phyloP scores from a whole-genome alignment of 2,888 invertebrate genomes.

The Rhamnusium bicolor region DNA sequence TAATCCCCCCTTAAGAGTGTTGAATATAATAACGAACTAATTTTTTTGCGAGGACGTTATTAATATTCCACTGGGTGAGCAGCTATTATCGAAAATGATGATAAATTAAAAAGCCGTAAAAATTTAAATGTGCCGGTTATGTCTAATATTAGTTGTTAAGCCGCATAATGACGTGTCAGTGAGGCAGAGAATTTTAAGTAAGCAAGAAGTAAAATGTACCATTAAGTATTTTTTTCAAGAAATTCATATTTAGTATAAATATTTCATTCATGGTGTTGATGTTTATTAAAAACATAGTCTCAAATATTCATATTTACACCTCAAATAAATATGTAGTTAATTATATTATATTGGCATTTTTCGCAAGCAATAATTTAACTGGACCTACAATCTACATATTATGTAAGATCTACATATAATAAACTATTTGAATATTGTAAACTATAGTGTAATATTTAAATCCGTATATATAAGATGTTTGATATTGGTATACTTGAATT shows the following conservation, averaged over 20 bases:
- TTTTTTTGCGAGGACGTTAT: constrained; percentile 36
- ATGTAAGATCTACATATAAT: too few relatives aligned
- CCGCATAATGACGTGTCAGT: constrained; percentile 48
- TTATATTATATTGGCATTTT: too few relatives aligned
- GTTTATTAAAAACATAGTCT: too few relatives aligned
- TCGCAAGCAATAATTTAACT: too few relatives aligned
- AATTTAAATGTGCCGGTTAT: constrained; percentile 55
- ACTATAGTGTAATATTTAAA: too few relatives aligned
- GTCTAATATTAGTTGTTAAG: constrained; percentile 55
- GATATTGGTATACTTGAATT: too few relatives aligned
- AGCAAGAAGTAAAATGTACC: constrained; percentile 27
- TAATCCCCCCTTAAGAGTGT: constrained; percentile 25
- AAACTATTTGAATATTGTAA: too few relatives aligned
- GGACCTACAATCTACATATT: too few relatives aligned
- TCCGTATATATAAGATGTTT: too few relatives aligned
- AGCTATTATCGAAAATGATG: constrained; percentile 62
- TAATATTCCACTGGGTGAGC: constrained; percentile 56
- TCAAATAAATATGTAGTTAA: too few relatives aligned
- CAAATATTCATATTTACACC: too few relatives aligned
- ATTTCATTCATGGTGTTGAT: too few relatives aligned
- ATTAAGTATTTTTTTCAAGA: neutral
- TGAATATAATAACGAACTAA: constrained; percentile 30
- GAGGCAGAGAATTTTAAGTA: constrained; percentile 51
- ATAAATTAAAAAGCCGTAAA: constrained; percentile 64
- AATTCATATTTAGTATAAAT: constrained; percentile 32